Base-by-base conservation (phyloP, 2,888 invertebrate species). In the Troides oblongomaculatus region DNA sequence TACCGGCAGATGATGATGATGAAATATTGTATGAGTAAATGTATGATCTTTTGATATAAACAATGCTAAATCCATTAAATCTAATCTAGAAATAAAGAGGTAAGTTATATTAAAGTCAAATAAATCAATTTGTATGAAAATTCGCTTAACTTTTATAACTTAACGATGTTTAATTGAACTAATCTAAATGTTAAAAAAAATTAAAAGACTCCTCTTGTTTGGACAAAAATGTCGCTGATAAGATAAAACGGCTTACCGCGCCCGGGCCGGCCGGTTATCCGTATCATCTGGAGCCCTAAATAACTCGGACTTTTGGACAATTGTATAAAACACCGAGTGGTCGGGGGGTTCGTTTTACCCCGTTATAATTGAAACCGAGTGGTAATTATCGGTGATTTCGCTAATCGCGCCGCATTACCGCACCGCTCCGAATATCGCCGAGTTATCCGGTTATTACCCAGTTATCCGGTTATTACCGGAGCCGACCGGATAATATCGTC, bases 381-480 rank as follows among this genome's bases (percentile, higher is more conserved):
- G 70, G 74, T 73, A 80, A 82, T 82, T 82, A 81, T 78, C 77
- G 77, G 71, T 72, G 73, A 77, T 80, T 77, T 74, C 71, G 74
- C 77, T 81, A 82, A 81, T 83, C 79, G 75, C 65, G 64, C 72
- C 71, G 72, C 72, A 71, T 72, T 74, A 74, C 74, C 71, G 69
- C 71, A 72, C 73, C 74, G 72, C 74, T 71, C 61, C 69, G 61
- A 69, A 65, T 69, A 65, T 65, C 71, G 68, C 71, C 74, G 58
- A 64, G 64, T 69, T 68, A 73, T 72, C 72, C 66, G 72, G 21
- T 62, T 66, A 66, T 69, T 72, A 71, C 73, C 74, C 61, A 61
- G 66, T 70, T 70, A 74, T 73, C 73, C 69, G 71, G 60, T 69
- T 69, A 69, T 69, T 66, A 68, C 71, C 69, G 62, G 66, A 50